Evolutionary conservation across 2,888 invertebrate species (phyloP), one percentile per base, ranked within the genome.

Genomic region (Chironomus riparius): DNA sequence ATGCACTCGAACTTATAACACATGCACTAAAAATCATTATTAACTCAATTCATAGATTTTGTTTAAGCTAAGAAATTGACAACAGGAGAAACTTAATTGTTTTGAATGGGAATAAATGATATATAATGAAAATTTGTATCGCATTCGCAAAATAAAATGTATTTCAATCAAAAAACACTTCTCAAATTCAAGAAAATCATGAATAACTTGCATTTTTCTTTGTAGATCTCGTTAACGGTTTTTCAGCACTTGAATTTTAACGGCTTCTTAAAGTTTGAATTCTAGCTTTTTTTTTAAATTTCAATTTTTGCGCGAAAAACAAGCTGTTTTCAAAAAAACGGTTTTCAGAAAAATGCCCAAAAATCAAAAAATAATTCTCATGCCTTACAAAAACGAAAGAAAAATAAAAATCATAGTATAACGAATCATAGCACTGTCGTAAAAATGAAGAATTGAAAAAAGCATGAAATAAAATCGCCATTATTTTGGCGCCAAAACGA

Each of bases 31-130:
- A 65, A 65, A 65, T 24, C 24, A 24, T 15, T 24, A 21, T 24
- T 38, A 38, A 65, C 24, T 24, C 12, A 21, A 24, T 65, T 65
- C 21, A 24, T 24, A 12, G 65, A 21, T 24, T 24, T 13, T 12
- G 10, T 22, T 65, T 65, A 65, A 65, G 21, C 24, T 65, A 65
- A 65, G 21, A 21, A 13, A 65, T 22, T 56, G 56, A 56, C 65
- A 65, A 65, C 65, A 65, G 65, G 65, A 65, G 65, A 65, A 65
- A 65, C 65, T 21, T 65, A 65, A 65, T 65, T 24, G 65, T 4
- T 65, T 38, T 38, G 38, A 38, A 38, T 38, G 38, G 38, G 38
- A 38, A 38, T 38, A 38, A 38, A 38, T 15, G 5, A 56, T 56
- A 18, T 18, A 56, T 7, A 56, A 56, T 18, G n/a, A 56, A 15